Percentiles rank a stretch among this genome's conserved stretches.
phyloP scores from a whole-genome alignment of 1,140 invertebrate species.

The Tetragnatha versicolor region DNA sequence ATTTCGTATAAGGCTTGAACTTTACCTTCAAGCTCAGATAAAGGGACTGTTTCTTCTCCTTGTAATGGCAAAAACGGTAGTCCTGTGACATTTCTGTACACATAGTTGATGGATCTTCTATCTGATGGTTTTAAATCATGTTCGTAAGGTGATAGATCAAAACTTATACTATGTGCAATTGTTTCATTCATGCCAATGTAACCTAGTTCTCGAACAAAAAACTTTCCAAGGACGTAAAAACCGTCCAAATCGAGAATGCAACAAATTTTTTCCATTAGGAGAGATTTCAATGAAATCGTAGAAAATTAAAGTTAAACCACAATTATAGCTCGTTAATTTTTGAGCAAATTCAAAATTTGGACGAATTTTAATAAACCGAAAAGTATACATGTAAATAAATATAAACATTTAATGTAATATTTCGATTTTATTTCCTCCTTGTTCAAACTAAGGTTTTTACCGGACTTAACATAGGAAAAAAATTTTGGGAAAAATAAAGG shows the following conservation, averaged over 20 bases:
- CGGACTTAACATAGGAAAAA: too few relatives aligned
- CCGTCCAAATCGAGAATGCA: slow-evolving; percentile 34
- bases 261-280: slow-evolving; percentile 8
- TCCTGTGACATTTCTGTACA: not conserved
- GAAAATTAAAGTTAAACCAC: not conserved
- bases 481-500: too few relatives aligned
- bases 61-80: not conserved
- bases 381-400: too few relatives aligned
- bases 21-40: not conserved
- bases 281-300: not conserved
- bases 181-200: not conserved
- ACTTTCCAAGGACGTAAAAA: not conserved
- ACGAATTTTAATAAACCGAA: too few relatives aligned
- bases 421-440: too few relatives aligned
- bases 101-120: not conserved
- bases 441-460: too few relatives aligned
- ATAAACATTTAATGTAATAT: too few relatives aligned
- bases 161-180: not conserved
- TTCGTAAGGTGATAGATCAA: slow-evolving; percentile 5
- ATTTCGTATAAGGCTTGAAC: not conserved
- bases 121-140: not conserved
- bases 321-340: not conserved
- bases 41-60: not conserved
- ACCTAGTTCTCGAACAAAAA: slow-evolving; percentile 25
- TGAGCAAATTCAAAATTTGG: not conserved